Conservation (phyloP, 1,140 invertebrate genomes). For the Brachionus manjavacas region DNA sequence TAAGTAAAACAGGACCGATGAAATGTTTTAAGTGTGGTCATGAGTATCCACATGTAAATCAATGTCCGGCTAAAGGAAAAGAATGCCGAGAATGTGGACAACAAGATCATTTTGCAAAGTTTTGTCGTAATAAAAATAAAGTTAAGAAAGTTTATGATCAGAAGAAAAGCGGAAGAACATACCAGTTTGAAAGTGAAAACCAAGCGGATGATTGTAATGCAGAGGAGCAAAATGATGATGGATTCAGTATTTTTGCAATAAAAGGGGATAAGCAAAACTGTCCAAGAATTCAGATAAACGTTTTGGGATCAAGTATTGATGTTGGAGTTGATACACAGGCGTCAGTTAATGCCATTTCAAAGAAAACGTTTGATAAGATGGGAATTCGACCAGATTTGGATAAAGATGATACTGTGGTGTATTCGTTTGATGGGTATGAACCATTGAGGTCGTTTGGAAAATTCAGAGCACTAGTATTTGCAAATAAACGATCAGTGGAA, state of each 20-base stretch:
- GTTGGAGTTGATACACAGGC: background rate
- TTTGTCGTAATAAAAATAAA: no score
- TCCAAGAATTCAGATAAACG: background rate
- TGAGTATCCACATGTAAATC: background rate
- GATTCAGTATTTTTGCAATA: background rate
- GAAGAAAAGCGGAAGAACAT: background rate
- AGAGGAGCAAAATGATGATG: background rate
- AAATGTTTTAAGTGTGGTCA: background rate
- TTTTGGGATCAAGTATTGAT: background rate
- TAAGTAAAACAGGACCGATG: background rate
- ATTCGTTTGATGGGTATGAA: background rate
- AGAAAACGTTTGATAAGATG: background rate
- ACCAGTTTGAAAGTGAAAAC: background rate
- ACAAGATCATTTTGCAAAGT: no score
- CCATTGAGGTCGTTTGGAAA: background rate
- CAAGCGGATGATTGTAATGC: background rate
- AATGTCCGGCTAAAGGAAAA: background rate
- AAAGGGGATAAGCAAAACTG: background rate
- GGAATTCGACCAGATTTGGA: background rate
- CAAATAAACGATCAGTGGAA: background rate
- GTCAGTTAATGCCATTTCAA: background rate
- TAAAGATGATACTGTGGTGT: background rate
- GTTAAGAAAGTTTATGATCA: background rate
- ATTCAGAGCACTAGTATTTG: background rate
- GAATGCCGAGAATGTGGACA: background rate